These are phyloP conservation scores for Sepiola atlantica DNA, from an alignment of 2,888 invertebrate species.

Conservation along the genomic window DNA sequence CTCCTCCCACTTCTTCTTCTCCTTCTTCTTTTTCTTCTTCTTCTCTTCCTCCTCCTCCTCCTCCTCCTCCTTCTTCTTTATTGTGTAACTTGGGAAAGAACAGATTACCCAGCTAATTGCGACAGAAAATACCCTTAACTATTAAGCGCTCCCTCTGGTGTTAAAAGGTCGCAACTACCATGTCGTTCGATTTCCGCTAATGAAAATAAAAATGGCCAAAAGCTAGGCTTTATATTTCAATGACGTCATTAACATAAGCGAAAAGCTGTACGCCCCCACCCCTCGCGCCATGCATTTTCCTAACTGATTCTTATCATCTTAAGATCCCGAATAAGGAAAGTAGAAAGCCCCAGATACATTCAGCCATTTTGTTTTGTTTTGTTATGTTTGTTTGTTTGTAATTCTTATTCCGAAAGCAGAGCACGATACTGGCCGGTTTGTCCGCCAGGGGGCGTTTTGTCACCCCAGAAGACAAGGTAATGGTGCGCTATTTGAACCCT, in stretches of 20 bases:
- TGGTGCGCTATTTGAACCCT: background rate
- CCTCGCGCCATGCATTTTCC: background rate
- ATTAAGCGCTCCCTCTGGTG: background rate
- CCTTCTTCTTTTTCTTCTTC: background rate
- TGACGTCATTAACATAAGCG: background rate
- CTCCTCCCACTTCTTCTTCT: background rate
- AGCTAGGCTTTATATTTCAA: background rate
- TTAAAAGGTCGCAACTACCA: slow-evolving; percentile 7
- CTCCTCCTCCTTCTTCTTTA: background rate
- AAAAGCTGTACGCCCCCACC: background rate
- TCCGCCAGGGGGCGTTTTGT: background rate
- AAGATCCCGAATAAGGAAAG: background rate
- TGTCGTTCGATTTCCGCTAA: slow-evolving; percentile 22
- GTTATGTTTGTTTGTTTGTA: background rate
- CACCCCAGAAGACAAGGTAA: slow-evolving; percentile 2
- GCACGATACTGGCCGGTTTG: background rate
- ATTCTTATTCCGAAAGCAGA: background rate
- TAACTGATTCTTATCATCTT: background rate
- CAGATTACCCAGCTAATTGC: background rate
- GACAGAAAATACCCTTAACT: background rate
- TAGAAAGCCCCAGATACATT: background rate
- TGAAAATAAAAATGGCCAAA: slow-evolving; percentile 8
- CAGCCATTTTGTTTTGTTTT: background rate
- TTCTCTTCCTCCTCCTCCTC: background rate
- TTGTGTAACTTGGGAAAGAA: background rate